phyloP scores from a whole-genome alignment of 2,888 invertebrate species.

The Gisinianus flammeolus region DNA sequence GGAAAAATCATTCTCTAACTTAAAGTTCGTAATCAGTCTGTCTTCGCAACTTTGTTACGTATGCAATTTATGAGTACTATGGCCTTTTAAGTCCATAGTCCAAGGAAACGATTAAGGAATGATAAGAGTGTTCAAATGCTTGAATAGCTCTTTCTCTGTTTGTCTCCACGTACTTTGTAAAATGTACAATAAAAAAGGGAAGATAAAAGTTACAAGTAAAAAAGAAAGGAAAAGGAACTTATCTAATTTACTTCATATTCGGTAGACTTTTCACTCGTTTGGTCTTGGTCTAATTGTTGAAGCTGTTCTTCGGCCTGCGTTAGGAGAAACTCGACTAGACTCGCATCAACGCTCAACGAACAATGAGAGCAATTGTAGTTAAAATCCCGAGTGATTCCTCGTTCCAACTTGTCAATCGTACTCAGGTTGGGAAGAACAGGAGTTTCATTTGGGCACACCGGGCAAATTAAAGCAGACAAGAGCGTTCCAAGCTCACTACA shows the following conservation, averaged over 20 bases:
- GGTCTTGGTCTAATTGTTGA: slow-evolving; percentile 42
- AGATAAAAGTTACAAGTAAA: background rate
- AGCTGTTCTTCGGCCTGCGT: slow-evolving; percentile 43
- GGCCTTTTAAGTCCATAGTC: too few species aligned
- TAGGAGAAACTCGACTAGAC: slow-evolving; percentile 24
- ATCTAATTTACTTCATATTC: slow-evolving; percentile 47
- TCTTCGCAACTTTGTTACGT: too few species aligned
- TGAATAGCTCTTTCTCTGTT: background rate
- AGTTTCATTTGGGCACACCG: slow-evolving; percentile 39
- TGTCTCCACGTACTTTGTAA: background rate
- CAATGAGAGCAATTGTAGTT: slow-evolving; percentile 24
- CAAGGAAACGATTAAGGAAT: too few species aligned
- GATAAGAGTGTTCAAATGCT: too few species aligned
- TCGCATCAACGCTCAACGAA: slow-evolving; percentile 53
- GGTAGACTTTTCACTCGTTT: slow-evolving; percentile 42
- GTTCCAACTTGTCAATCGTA: slow-evolving; percentile 8
- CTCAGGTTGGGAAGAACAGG: slow-evolving; percentile 12
- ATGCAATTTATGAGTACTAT: too few species aligned
- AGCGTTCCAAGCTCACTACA: slow-evolving; percentile 53
- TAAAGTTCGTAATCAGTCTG: too few species aligned
- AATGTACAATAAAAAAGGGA: too few species aligned
- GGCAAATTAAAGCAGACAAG: slow-evolving; percentile 53
- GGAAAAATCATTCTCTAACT: background rate
- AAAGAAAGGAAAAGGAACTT: background rate
- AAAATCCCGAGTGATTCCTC: slow-evolving; percentile 16